Percentiles rank a stretch among this genome's conserved stretches.
These are phyloP conservation scores for Limenitis camilla DNA, from an alignment of 2,888 invertebrate species.

Conservation along the genomic window DNA sequence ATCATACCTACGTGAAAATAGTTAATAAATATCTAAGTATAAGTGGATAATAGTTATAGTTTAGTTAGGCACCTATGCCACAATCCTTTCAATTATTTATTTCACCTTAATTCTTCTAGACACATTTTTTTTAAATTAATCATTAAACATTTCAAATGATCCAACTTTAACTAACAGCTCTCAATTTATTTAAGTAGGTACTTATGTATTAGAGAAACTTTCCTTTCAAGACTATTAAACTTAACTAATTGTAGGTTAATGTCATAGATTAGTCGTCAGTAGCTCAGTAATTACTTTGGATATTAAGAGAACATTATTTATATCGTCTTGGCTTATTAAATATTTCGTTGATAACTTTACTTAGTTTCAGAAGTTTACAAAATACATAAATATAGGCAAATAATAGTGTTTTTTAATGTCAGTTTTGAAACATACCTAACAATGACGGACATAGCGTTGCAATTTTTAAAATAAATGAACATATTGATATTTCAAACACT, in stretches of 20 bases:
- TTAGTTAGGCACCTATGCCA: too few species aligned
- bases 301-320: constrained; percentile 30
- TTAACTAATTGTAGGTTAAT: constrained; percentile 56
- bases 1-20: too few species aligned
- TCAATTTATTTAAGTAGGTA: constrained; percentile 55
- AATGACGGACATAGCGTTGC: too few species aligned
- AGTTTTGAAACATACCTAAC: too few species aligned
- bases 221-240: constrained; percentile 47
- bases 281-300: constrained; percentile 28
- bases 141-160: constrained; percentile 37
- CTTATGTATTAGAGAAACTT: constrained; percentile 39
- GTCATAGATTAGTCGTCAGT: constrained; percentile 37
- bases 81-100: background rate
- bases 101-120: background rate
- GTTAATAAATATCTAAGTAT: too few species aligned
- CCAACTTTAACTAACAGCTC: constrained; percentile 42
- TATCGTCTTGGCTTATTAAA: constrained; percentile 6
- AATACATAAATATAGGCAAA: background rate
- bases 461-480: too few species aligned
- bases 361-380: background rate
- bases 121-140: background rate
- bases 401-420: too few species aligned
- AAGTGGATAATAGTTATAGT: too few species aligned
- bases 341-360: background rate
- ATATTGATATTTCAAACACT: too few species aligned